Evolutionary conservation across 2,888 invertebrate genomes (phyloP), one percentile per base, ranked within the genome.

Genomic region (Hemaris fuciformis): DNA sequence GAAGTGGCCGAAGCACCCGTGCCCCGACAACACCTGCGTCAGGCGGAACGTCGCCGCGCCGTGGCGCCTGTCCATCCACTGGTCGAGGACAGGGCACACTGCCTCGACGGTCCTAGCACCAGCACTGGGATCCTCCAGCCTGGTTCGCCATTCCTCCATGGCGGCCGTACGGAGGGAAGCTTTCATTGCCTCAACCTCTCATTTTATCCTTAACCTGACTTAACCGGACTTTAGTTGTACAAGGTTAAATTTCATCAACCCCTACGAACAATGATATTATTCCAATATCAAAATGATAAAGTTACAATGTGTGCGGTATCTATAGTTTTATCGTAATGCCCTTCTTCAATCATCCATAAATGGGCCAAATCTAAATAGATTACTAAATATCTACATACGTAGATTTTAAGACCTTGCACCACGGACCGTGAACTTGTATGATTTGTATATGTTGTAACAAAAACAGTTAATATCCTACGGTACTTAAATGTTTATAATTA

Each of bases 401-500:
- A 18, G 23, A 18, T 13, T 23, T 1, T 41, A 48, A 18, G 25
- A 60, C 60, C 48, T 60, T 60, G 48, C 13, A 20, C 23, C 60
- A 13, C 41, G 53, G 41, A 25, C 38, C 41, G 7, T 60, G 60
- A 60, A 60, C 60, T 53, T 48, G 60, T 38, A 22, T 18, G 38
- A 13, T 53, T 22, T 22, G 10, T 41, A 18, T 13, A 38, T 41
- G 41, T 41, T 42, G 53, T 38, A 41, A 53, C 41, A 60, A 34
- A 48, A 48, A 48, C 20, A 46, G 6, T 59, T 38, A 38, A 20
- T 59, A 34, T 25, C 25, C 8, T 31, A 23, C 25, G 6, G 48
- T 60, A 45, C 25, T 59, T 45, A 46, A 22, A 59, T 10, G 15
- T 6, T 41, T 60, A 60, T 60, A 53, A 60, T 41, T 60, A 60